Conservation (phyloP, 2,888 invertebrate genomes). For the Xanthostigma xanthostigma region DNA sequence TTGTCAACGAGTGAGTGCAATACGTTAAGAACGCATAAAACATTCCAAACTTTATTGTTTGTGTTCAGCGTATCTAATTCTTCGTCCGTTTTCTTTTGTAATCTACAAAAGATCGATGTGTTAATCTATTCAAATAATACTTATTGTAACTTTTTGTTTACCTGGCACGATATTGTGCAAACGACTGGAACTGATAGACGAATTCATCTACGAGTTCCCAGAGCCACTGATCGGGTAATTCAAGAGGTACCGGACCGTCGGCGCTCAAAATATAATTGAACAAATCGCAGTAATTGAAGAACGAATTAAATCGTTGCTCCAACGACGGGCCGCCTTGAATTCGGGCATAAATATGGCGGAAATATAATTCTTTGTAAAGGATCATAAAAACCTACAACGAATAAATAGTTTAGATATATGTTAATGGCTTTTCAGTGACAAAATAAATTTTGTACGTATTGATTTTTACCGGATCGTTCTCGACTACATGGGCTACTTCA, state of each 20-base stretch:
- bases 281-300: slow-evolving; percentile 94
- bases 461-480: slow-evolving; percentile 49
- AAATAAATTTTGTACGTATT: slow-evolving; percentile 1
- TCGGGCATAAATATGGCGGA: slow-evolving; percentile 91
- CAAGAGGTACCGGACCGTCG: slow-evolving; percentile 73
- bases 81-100: slow-evolving; percentile 59
- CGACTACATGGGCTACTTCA: slow-evolving; percentile 63
- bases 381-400: slow-evolving; percentile 70
- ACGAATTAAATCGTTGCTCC: slow-evolving; percentile 87
- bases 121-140: neutral
- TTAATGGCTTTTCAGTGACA: neutral
- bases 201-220: slow-evolving; percentile 99
- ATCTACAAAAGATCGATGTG: slow-evolving; percentile 17
- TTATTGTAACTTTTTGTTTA: slow-evolving; percentile 19
- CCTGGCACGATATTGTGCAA: slow-evolving; percentile 64
- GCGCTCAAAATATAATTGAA: slow-evolving; percentile 92
- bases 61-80: slow-evolving; percentile 65
- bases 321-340: slow-evolving; percentile 79
- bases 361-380: slow-evolving; percentile 94
- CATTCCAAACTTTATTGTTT: slow-evolving; percentile 92
- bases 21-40: slow-evolving; percentile 93
- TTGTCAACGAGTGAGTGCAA: slow-evolving; percentile 95
- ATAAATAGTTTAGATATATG: slow-evolving; percentile 13
- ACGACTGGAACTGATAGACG: slow-evolving; percentile 93
- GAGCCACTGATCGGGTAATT: slow-evolving; percentile 95